Evolutionary conservation across 2,888 invertebrate genomes (phyloP).

Genomic region (Drosophila falleni): DNA sequence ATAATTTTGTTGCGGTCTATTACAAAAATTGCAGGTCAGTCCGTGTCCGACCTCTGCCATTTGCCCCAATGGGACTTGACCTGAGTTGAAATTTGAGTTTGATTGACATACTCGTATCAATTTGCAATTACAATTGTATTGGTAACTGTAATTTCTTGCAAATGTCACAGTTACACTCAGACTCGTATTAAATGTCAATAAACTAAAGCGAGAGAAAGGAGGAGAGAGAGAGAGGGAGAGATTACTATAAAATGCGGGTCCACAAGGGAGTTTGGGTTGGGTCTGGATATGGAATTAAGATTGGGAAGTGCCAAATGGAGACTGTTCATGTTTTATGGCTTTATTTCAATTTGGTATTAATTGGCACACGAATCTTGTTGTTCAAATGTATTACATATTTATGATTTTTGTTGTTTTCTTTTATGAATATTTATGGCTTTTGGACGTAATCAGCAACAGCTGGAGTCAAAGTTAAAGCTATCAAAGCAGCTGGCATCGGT

Average conservation of each 20-base stretch:
- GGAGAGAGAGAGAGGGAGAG: background rate
- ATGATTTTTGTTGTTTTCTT: constrained; percentile 36
- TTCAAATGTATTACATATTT: constrained; percentile 46
- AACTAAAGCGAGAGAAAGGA: constrained; percentile 30
- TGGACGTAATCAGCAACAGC: constrained; percentile 47
- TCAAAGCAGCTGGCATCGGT: constrained; percentile 33
- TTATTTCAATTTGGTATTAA: constrained; percentile 76
- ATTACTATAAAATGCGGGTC: constrained; percentile 25
- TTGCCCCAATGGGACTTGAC: constrained; percentile 30
- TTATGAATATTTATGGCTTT: constrained; percentile 63
- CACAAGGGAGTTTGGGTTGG: constrained; percentile 7
- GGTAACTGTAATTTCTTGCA: constrained; percentile 29
- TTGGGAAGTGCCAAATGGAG: background rate
- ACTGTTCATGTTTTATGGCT: constrained; percentile 54
- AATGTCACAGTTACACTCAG: constrained; percentile 50
- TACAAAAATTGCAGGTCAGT: constrained; percentile 33
- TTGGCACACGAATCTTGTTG: constrained; percentile 63
- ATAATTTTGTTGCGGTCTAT: constrained; percentile 6
- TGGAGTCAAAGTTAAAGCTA: constrained; percentile 22
- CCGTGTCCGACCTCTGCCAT: constrained; percentile 63
- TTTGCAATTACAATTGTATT: constrained; percentile 14
- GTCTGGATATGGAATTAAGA: constrained; percentile 4
- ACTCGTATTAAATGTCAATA: constrained; percentile 56
- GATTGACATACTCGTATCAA: constrained; percentile 46
- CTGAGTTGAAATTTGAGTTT: constrained; percentile 20